Conservation (phyloP, 2,797 vertebrate genomes). For the Emydoidea blandingii region DNA sequence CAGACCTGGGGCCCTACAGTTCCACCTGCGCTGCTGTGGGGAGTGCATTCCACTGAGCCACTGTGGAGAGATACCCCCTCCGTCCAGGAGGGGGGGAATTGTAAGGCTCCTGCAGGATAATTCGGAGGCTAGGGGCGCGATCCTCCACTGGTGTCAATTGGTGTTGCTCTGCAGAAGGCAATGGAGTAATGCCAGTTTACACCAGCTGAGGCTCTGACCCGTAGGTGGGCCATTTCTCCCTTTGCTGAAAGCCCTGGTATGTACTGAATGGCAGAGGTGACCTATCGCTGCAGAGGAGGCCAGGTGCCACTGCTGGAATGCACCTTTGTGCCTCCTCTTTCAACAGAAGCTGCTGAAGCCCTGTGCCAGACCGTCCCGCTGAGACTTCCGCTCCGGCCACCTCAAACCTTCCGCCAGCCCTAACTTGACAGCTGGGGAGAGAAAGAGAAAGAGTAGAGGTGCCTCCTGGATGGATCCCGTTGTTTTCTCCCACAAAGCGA, state of each 20-base stretch:
- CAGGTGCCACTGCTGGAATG: background rate
- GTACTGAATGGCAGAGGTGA: background rate
- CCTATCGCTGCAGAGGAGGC: background rate
- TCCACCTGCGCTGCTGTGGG: background rate
- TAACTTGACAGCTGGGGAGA: background rate
- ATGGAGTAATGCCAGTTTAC: background rate
- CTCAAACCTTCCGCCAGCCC: background rate
- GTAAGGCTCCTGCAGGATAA: background rate
- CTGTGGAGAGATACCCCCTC: background rate
- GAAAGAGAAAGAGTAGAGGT: background rate
- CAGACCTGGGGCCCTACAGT: background rate
- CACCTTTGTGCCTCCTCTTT: background rate
- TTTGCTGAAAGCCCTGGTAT: background rate
- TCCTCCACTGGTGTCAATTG: background rate
- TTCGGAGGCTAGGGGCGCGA: background rate
- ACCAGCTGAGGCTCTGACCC: background rate
- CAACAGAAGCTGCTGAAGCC: background rate
- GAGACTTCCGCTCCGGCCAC: background rate
- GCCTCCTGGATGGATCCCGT: background rate
- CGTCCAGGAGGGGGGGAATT: background rate
- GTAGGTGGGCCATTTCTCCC: background rate
- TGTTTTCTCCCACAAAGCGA: background rate
- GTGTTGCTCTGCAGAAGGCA: background rate
- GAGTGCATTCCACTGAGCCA: background rate
- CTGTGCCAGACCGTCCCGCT: background rate